phyloP scores from a whole-genome alignment of 2,113 vertebrate species.

The Brachypteracias leptosomus region DNA sequence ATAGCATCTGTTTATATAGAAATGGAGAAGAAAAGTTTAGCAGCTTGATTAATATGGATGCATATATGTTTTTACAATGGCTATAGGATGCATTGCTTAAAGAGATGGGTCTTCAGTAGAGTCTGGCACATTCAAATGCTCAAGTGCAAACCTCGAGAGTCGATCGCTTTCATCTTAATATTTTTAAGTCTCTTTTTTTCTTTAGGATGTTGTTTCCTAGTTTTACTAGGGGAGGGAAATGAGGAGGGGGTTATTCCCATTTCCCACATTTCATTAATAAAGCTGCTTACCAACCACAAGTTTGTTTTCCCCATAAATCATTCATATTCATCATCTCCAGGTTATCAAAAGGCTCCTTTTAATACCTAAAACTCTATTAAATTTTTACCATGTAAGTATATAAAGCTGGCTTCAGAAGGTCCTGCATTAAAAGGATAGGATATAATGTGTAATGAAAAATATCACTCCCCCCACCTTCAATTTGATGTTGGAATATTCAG shows the following conservation, averaged over 20 bases:
- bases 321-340: not conserved
- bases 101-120: not conserved
- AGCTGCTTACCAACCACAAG: not conserved
- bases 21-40: not conserved
- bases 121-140: not conserved
- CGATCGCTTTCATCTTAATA: not conserved
- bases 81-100: not conserved
- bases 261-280: slow-evolving; percentile 49
- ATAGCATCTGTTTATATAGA: not conserved
- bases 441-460: not conserved
- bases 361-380: not conserved
- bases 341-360: not conserved
- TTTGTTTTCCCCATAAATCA: slow-evolving; percentile 17
- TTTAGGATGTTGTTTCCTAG: not conserved
- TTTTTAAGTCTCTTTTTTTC: not conserved
- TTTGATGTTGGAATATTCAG: not conserved
- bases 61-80: not conserved
- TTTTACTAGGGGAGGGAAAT: slow-evolving; percentile 26
- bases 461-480: too few species aligned
- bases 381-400: not conserved
- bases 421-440: not conserved
- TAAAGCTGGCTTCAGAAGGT: not conserved
- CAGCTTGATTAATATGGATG: not conserved
- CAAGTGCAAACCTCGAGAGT: not conserved
- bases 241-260: not conserved